Evolutionary conservation across 2,113 vertebrate species (phyloP).

Genomic region (Clarias magur): DNA sequence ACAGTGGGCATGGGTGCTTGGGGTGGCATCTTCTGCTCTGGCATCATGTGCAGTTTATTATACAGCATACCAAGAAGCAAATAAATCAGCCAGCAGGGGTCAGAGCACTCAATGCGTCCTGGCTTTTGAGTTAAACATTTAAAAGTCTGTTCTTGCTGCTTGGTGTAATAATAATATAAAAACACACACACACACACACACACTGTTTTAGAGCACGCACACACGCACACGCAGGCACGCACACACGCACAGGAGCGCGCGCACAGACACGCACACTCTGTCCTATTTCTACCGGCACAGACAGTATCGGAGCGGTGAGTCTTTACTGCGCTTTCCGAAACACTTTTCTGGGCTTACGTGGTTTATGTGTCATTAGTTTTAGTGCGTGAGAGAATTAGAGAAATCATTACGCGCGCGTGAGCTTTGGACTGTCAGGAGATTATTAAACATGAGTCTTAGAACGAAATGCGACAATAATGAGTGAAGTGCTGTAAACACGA

Average conservation of each 20-base stretch:
- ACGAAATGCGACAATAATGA: not conserved
- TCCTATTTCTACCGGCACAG: not conserved
- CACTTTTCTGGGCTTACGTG: not conserved
- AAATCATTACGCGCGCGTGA: conserved; percentile 60
- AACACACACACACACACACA: not conserved
- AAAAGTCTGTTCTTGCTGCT: not conserved
- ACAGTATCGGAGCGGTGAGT: conserved; percentile 22
- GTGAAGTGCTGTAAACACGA: not conserved
- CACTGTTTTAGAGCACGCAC: not conserved
- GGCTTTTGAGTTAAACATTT: not conserved
- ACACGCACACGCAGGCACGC: not conserved
- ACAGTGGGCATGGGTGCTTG: not conserved
- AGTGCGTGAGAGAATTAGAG: conserved; percentile 72
- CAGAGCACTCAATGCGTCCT: not conserved
- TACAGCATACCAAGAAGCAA: not conserved
- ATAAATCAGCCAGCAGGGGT: not conserved
- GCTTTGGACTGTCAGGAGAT: conserved; percentile 47
- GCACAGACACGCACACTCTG: conserved; percentile 9
- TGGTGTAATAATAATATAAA: conserved; percentile 37
- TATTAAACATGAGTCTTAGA: not conserved
- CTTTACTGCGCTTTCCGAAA: not conserved
- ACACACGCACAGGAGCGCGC: not conserved
- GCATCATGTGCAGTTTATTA: not conserved
- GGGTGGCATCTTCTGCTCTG: not conserved
- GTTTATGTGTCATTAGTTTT: not conserved